Evolutionary conservation across 2,888 invertebrate genomes (phyloP).

Genomic region (Dryomyza anilis): DNA sequence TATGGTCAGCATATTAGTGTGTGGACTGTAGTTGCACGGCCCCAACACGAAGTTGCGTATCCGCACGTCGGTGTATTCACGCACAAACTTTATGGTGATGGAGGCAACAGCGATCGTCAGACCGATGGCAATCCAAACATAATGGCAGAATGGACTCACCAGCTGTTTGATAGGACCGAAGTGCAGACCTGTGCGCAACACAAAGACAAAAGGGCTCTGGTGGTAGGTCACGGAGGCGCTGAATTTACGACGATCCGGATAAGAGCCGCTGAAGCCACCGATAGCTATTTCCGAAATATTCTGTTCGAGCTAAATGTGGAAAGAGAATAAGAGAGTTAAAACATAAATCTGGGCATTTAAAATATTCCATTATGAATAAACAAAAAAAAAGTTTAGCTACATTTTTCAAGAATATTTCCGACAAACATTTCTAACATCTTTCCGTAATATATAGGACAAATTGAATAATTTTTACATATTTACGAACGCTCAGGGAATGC

Average conservation of each 20-base stretch:
- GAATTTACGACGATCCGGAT: conserved; percentile 35
- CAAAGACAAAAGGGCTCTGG: conserved; percentile 41
- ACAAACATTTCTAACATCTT: no score
- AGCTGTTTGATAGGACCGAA: conserved; percentile 35
- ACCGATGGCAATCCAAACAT: conserved; percentile 38
- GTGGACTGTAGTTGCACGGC: conserved; percentile 30
- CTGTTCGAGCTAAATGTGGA: conserved; percentile 27
- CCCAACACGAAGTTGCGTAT: conserved; percentile 34
- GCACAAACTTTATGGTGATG: background rate
- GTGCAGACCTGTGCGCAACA: conserved; percentile 36
- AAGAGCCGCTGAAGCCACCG: conserved; percentile 44
- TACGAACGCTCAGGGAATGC: no score
- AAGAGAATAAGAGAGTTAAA: background rate
- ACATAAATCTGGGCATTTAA: background rate
- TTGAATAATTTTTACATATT: no score
- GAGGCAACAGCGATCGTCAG: conserved; percentile 19
- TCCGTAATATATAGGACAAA: no score
- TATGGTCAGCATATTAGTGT: conserved; percentile 38
- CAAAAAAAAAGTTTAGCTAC: no score
- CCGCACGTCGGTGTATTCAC: background rate
- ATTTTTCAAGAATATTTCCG: no score
- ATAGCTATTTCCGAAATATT: conserved; percentile 40
- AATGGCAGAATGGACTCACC: conserved; percentile 39
- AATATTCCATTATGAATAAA: no score
- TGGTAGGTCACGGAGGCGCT: conserved; percentile 41